A percentile compares a stretch with the other conserved stretches of the same genome.
Evolutionary conservation across 2,797 vertebrate genomes (phyloP).

Genomic region (Gallinago nigripennis): DNA sequence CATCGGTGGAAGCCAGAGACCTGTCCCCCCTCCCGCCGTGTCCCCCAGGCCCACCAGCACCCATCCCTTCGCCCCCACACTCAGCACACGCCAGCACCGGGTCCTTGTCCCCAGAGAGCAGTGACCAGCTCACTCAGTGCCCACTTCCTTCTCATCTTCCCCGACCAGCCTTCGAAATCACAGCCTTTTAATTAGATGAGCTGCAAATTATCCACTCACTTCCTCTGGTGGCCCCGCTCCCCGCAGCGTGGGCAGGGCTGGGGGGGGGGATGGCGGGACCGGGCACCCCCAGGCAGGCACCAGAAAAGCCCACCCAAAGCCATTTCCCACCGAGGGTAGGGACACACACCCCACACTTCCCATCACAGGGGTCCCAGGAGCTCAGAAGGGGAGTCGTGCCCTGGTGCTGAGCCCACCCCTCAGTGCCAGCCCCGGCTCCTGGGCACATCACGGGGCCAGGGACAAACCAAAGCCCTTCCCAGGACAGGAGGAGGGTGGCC

Average conservation of each 20-base stretch:
- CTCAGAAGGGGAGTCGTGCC: accelerated
- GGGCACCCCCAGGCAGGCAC: accelerated
- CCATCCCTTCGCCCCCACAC: background rate
- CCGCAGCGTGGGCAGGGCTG: background rate
- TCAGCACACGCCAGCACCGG: accelerated
- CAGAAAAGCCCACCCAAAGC: accelerated
- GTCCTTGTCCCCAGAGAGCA: accelerated
- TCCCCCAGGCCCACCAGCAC: background rate
- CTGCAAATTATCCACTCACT: background rate
- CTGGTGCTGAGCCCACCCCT: background rate
- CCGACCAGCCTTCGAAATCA: background rate
- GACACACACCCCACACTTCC: background rate
- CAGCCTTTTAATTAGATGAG: background rate
- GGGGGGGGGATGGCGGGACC: accelerated
- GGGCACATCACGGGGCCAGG: accelerated
- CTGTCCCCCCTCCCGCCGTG: accelerated
- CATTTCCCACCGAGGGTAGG: accelerated
- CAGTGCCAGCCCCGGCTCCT: accelerated
- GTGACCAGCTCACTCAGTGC: background rate
- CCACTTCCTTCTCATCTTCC: background rate
- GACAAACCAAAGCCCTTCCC: background rate
- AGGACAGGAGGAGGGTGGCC: background rate
- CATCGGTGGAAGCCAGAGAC: accelerated
- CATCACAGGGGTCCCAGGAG: background rate
- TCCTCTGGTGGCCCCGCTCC: background rate